Conservation (phyloP, 2,888 invertebrate genomes). For the Eretmocerus hayati region DNA sequence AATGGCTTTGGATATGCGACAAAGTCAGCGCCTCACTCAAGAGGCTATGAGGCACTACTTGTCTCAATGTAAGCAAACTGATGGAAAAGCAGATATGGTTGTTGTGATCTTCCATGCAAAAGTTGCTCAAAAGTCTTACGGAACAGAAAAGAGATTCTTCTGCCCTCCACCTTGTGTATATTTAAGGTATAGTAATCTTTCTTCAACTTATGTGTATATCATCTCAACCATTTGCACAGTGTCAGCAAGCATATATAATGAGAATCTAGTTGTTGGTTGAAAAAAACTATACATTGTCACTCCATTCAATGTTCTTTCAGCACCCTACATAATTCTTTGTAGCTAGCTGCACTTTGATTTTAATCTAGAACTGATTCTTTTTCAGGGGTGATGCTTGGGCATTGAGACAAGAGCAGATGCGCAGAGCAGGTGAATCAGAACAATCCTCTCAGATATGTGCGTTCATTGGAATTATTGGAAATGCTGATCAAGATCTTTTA, state of each 20-base stretch:
- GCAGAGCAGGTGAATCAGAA: conserved; percentile 37
- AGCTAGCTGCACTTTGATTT: no score
- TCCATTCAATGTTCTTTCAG: no score
- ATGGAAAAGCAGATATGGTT: conserved; percentile 71
- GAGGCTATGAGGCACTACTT: conserved; percentile 97
- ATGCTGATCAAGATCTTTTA: conserved; percentile 17
- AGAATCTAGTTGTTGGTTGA: no score
- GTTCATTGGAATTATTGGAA: conserved; percentile 21
- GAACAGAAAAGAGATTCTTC: conserved; percentile 28
- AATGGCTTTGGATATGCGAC: conserved; percentile 40
- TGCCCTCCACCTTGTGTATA: conserved; percentile 99
- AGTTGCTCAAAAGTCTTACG: conserved; percentile 60
- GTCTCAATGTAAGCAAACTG: conserved; percentile 59
- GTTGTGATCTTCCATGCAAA: conserved; percentile 97
- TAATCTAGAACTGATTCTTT: no score
- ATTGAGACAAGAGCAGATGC: conserved; percentile 87
- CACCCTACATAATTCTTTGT: no score
- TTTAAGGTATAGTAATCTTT: conserved; percentile 46
- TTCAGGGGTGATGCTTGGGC: conserved; percentile 93
- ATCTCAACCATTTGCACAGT: no score
- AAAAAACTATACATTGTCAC: no score
- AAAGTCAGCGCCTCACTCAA: conserved; percentile 75
- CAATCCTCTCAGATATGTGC: conserved; percentile 18
- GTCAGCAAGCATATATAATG: no score
- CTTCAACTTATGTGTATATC: no score